Evolutionary conservation across 2,113 vertebrate species (phyloP).

Genomic region (Rhizomys pruinosus): DNA sequence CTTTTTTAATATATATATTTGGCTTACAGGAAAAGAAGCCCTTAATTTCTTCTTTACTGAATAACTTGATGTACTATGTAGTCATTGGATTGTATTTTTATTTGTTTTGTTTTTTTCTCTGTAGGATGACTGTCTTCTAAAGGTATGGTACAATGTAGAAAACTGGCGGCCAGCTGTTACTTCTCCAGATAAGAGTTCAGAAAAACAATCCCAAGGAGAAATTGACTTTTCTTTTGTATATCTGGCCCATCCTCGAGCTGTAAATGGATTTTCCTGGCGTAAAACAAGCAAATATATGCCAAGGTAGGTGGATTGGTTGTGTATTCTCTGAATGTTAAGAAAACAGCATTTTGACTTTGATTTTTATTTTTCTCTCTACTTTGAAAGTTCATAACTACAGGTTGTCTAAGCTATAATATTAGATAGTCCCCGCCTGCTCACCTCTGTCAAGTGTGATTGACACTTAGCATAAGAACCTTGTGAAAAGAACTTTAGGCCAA

Average conservation of each 20-base stretch:
- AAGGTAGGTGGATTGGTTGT: conserved; percentile 87
- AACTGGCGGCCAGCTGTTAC: conserved; percentile 91
- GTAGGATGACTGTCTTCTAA: conserved; percentile 97
- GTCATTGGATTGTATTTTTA: conserved; percentile 42
- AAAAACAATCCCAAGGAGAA: conserved; percentile 87
- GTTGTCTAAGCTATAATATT: neutral
- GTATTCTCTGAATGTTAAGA: neutral
- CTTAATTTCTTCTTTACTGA: conserved; percentile 31
- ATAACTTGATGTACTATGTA: neutral
- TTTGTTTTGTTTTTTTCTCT: conserved; percentile 29
- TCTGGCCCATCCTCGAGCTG: conserved; percentile 96
- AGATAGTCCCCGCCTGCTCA: neutral
- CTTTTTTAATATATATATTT: conserved; percentile 40
- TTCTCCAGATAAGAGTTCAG: conserved; percentile 87
- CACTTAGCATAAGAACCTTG: neutral
- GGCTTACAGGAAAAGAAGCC: neutral
- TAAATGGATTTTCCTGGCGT: conserved; percentile 98
- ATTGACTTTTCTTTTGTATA: conserved; percentile 96
- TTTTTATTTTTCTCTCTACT: no score
- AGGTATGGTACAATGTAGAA: conserved; percentile 96
- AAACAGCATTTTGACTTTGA: neutral
- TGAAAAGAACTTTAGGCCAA: neutral
- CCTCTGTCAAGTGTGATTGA: neutral
- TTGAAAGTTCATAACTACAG: neutral
- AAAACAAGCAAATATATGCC: conserved; percentile 98